phyloP scores from a whole-genome alignment of 2,888 invertebrate species.

The Nephrocerus scutellatus region DNA sequence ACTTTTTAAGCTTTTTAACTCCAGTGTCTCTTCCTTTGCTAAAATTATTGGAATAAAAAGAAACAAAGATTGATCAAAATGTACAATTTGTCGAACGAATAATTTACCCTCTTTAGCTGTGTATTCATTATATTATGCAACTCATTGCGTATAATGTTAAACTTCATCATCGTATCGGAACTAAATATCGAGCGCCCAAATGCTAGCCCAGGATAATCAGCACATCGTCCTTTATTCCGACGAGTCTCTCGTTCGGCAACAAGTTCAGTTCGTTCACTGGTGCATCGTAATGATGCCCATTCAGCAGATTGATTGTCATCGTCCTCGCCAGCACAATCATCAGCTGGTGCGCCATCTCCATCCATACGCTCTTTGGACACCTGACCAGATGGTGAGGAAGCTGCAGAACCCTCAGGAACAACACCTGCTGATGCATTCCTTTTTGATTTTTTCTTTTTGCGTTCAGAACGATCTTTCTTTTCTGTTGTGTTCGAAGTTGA shows the following conservation, averaged over 20 bases:
- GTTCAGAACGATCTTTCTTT: constrained; percentile 18
- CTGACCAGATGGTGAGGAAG: too few species aligned
- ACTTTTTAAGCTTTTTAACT: too few species aligned
- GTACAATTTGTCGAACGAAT: too few species aligned
- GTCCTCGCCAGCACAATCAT: constrained; percentile 54
- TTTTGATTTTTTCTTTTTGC: constrained; percentile 34
- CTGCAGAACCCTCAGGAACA: too few species aligned
- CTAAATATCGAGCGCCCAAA: constrained; percentile 90
- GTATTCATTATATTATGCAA: constrained; percentile 96
- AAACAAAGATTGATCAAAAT: too few species aligned
- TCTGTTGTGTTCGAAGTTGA: too few species aligned
- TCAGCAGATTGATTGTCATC: constrained; percentile 75
- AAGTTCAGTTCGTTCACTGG: constrained; percentile 83
- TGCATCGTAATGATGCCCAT: constrained; percentile 76
- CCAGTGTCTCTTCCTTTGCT: too few species aligned
- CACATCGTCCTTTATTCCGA: constrained; percentile 67
- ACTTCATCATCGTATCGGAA: constrained; percentile 96
- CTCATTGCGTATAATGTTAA: constrained; percentile 93
- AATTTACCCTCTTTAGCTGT: constrained; percentile 93
- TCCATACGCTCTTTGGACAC: constrained; percentile 33
- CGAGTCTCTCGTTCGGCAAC: constrained; percentile 77
- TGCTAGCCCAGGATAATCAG: constrained; percentile 87
- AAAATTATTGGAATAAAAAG: too few species aligned
- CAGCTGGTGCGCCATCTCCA: constrained; percentile 43
- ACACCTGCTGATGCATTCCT: too few species aligned